Evolutionary conservation across 2,797 vertebrate species (phyloP).

Genomic region (Tenualosa thibaudeaui): DNA sequence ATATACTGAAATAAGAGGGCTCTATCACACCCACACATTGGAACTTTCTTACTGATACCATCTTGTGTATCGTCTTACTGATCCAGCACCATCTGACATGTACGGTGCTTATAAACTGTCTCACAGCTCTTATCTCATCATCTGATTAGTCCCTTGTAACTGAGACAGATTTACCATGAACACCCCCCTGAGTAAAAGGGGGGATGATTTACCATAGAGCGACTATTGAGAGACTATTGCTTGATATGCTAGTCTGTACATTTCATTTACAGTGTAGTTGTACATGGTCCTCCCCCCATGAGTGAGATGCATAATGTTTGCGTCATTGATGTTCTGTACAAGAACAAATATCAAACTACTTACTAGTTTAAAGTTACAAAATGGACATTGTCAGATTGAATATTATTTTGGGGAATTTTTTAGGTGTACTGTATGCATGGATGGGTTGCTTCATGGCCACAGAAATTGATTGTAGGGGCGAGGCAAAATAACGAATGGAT

Average conservation of each 20-base stretch:
- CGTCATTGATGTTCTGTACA: neutral
- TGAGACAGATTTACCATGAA: conserved; percentile 1
- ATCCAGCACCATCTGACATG: neutral
- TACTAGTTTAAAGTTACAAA: neutral
- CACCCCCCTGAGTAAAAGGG: neutral
- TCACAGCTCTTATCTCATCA: conserved; percentile 3
- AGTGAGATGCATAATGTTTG: neutral
- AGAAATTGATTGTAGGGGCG: neutral
- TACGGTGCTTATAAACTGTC: neutral
- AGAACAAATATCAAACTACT: neutral
- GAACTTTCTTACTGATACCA: neutral
- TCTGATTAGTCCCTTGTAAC: conserved; percentile 11
- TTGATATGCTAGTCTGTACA: neutral
- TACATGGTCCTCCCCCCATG: neutral
- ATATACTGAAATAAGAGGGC: neutral
- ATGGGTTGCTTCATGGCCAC: too few relatives aligned
- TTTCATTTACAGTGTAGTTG: neutral
- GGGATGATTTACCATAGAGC: neutral
- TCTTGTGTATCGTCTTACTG: neutral
- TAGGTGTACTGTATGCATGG: neutral
- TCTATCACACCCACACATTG: neutral
- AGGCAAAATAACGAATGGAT: neutral
- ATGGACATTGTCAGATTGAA: neutral
- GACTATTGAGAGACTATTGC: neutral
- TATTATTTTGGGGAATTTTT: neutral